phyloP scores from a whole-genome alignment of 2,113 vertebrate species.

The Recurvirostra avosetta region DNA sequence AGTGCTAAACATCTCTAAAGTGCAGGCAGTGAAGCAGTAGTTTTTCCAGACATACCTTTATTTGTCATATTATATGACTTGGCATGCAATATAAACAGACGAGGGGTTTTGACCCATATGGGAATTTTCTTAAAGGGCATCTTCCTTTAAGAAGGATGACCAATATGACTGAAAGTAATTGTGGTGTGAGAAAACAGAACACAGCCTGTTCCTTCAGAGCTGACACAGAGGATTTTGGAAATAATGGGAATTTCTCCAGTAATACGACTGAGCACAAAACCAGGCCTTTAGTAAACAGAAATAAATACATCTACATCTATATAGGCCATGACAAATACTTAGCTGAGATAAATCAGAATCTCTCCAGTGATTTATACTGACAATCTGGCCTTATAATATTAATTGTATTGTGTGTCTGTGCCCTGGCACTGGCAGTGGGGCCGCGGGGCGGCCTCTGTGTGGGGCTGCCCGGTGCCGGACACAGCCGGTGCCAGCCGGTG shows the following conservation, averaged over 20 bases:
- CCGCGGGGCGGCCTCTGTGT: rapidly evolving
- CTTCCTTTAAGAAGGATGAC: neutral
- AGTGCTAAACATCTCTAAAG: neutral
- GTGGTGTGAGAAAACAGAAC: neutral
- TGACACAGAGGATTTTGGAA: neutral
- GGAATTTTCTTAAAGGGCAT: neutral
- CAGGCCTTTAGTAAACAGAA: neutral
- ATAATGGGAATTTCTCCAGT: neutral
- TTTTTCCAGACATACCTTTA: neutral
- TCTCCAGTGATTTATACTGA: neutral
- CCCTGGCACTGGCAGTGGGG: rapidly evolving
- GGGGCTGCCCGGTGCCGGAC: neutral
- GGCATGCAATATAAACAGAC: neutral
- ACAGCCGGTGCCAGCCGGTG: neutral
- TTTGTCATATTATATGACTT: neutral
- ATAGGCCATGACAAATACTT: neutral
- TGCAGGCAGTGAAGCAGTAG: neutral
- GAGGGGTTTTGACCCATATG: neutral
- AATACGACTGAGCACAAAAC: neutral
- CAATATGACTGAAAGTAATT: neutral
- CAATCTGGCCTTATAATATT: neutral
- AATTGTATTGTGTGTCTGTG: rapidly evolving
- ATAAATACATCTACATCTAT: neutral
- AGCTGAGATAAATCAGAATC: neutral
- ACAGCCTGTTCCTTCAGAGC: neutral